Base-by-base conservation (phyloP, 2,888 invertebrate genomes). In the Himalopsyche tibetana region DNA sequence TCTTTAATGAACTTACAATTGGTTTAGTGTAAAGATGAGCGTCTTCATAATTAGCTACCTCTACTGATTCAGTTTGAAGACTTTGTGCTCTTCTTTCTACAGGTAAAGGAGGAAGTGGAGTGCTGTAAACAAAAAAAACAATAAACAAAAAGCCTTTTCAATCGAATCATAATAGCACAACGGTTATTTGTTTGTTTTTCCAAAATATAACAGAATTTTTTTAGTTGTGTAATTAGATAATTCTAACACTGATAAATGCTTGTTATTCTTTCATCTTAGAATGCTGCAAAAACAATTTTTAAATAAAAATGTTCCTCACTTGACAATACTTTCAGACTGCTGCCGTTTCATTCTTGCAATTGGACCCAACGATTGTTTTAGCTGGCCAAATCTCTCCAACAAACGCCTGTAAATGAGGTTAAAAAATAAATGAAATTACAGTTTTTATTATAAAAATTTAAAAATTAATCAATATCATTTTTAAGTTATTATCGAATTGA, bases 371-470 rank as follows among this genome's bases (percentile, higher is more conserved):
- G 96, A 96, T 89, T 96, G 96, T 89, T 96, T 95, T 88, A 98
- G 92, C 90, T 98, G 97, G 5, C 95, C 95, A 91, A 98, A 98
- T 88, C 98, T 94, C 90, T 98, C 98, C 74, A 98, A 94, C 69
- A 99, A 93, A 88, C 98, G 95, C 89, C 97, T 96, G 90, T 17
- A 90, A 90, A 83, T 42, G 28, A 63, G 1, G 42, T 15, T 12
- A 56, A 11, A 51, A 55, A 84, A 55, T 55, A 80, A 42, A 80
- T 38, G 15, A 80, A 36, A 6, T 17, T 11, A 40, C 11, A 80
- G 15, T 80, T 36, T 36, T 38, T 38, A 80, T 6, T 38, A 38
- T 8, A 80, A 80, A 40, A 40, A 2, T 40, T 1, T 1, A 2
- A 40, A 40, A 6, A 40, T 40, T 40, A 6, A 40, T 40, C 40